Base-by-base conservation (phyloP, 2,113 vertebrate species). In the Sturnira hondurensis region DNA sequence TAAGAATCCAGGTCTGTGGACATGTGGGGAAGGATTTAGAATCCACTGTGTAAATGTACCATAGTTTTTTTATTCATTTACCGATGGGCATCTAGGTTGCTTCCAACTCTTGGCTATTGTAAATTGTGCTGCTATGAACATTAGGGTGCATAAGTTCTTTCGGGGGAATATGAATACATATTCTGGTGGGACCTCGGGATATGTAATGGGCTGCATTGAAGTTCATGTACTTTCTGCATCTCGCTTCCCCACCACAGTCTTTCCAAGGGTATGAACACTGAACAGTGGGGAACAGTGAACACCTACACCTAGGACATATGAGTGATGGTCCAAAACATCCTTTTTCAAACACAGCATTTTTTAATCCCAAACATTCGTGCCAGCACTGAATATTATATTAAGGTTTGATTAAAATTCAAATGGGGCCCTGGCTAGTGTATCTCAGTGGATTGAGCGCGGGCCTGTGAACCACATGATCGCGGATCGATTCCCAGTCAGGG, bases 351-450 rank as follows among this genome's bases (percentile, higher is more conserved):
- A 47, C 7, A 31, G 41, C 54, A 28, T 36, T 41, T 36, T 14
- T 93, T 76, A 28, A 91, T 33, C 63, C 78, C 16, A 80, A 43
- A 96, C 73, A 52, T 33, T 67, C 4, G n/a, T n/a, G 36, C 74
- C 24, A 54, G 45, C 38, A 68, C 50, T 63, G 3, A 80, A 87
- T 28, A 78, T 63, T 54, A 93, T 45, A 80, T 20, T 14, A 20
- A 56, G 67, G 12, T 83, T 73, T 45, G 67, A 78, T n/a, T 83
- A 70, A 38, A 71, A 67, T 74, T 58, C 87, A 83, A 93, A 85
- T 74, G 61, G 24, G 22, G 33, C 58, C n/a, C n/a, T n/a, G n/a
- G n/a, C n/a, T n/a, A n/a, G n/a, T n/a, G n/a, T n/a, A n/a, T n/a
- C n/a, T n/a, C n/a, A n/a, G n/a, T n/a, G n/a, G n/a, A n/a, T n/a